Evolutionary conservation across 2,797 vertebrate genomes (phyloP).

Genomic region (Paratrypauchen microcephalus): DNA sequence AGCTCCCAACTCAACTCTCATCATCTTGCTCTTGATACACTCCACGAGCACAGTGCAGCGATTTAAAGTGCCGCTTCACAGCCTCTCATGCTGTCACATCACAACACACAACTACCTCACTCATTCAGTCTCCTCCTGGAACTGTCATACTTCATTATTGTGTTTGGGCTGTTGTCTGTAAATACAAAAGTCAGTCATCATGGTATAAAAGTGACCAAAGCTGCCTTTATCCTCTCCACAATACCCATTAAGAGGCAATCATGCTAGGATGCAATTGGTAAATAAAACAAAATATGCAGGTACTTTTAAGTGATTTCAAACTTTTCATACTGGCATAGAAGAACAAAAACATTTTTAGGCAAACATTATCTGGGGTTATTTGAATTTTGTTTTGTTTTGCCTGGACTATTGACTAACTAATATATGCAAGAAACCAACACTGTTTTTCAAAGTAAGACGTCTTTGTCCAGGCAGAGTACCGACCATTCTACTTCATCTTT

Average conservation of each 20-base stretch:
- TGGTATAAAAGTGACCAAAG: neutral
- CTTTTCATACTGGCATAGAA: neutral
- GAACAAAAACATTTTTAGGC: neutral
- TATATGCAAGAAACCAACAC: too few species aligned
- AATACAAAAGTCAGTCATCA: neutral
- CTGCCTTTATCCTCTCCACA: neutral
- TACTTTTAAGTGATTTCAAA: neutral
- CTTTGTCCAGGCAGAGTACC: neutral
- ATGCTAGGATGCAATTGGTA: neutral
- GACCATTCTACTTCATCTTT: too few species aligned
- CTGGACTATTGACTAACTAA: neutral
- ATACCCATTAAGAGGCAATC: neutral
- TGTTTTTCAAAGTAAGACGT: neutral
- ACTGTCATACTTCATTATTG: slow-evolving; percentile 4
- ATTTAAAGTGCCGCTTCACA: slow-evolving; percentile 53
- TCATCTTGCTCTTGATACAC: slow-evolving; percentile 55
- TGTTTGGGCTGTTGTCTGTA: neutral
- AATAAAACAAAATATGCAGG: neutral
- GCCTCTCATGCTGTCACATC: slow-evolving; percentile 42
- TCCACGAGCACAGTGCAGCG: slow-evolving; percentile 25
- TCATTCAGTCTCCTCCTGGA: slow-evolving; percentile 27
- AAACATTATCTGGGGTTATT: neutral
- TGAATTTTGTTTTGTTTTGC: neutral
- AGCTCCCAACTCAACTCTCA: slow-evolving; percentile 48
- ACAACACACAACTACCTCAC: slow-evolving; percentile 26